phyloP scores from a whole-genome alignment of 2,888 invertebrate species.

The Auanema sp. region DNA sequence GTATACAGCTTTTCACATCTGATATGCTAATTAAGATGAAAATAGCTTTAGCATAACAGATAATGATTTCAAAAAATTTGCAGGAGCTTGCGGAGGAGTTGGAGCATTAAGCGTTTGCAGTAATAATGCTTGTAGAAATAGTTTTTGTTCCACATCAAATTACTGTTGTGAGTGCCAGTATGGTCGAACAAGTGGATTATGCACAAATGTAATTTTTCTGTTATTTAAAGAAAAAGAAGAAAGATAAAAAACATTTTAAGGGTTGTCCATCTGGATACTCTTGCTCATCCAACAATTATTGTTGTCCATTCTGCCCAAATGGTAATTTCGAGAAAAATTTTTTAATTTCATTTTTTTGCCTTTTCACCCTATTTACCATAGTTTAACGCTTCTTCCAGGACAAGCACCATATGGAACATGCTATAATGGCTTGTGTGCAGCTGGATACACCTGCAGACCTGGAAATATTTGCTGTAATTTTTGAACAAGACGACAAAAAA shows the following conservation, averaged over 20 bases:
- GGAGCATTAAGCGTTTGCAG: conserved; percentile 43
- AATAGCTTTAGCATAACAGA: neutral
- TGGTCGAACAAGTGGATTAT: conserved; percentile 49
- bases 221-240: neutral
- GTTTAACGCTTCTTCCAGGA: neutral
- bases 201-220: conserved; percentile 40
- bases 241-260: conserved; percentile 18
- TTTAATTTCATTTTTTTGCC: too few relatives aligned
- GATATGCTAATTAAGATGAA: too few relatives aligned
- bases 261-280: conserved; percentile 51
- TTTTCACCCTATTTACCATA: too few relatives aligned
- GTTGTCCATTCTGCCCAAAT: conserved; percentile 54
- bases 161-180: conserved; percentile 58
- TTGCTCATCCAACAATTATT: conserved; percentile 52
- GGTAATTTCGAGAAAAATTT: conserved; percentile 21
- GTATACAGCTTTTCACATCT: too few relatives aligned
- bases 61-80: neutral
- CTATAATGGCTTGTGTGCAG: conserved; percentile 41
- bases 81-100: conserved; percentile 59
- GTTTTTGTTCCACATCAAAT: conserved; percentile 48
- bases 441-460: conserved; percentile 43
- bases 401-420: conserved; percentile 44
- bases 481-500: neutral
- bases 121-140: conserved; percentile 21
- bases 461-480: conserved; percentile 55